Percentiles rank a stretch among this genome's conserved stretches.
phyloP scores from a whole-genome alignment of 2,113 vertebrate genomes.

The Nycticryphes semicollaris region DNA sequence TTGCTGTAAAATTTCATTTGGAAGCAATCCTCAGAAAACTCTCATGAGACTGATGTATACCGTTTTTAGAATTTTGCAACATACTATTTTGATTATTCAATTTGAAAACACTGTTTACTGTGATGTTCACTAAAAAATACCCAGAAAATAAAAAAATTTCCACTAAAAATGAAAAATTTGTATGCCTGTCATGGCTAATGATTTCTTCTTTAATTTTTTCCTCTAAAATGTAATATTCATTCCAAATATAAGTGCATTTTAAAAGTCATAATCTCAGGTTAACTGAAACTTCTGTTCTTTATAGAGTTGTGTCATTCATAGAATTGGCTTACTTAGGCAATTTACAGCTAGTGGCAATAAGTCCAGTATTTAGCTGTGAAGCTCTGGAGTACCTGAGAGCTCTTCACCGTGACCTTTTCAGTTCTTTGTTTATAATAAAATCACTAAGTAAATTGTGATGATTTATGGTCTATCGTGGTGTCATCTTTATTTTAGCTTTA shows the following conservation, averaged over 20 bases:
- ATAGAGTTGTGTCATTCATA: neutral
- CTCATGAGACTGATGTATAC: fast-evolving
- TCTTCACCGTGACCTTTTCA: neutral
- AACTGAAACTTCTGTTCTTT: neutral
- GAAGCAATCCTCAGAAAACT: neutral
- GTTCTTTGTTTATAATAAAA: neutral
- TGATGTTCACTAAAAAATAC: neutral
- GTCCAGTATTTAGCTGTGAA: neutral
- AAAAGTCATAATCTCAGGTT: neutral
- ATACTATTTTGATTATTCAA: neutral
- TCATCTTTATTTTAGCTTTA: neutral
- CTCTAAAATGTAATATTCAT: neutral
- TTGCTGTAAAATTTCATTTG: neutral
- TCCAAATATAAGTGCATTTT: neutral
- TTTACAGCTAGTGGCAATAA: neutral
- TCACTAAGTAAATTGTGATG: neutral
- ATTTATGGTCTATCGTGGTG: neutral
- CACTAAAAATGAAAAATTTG: neutral
- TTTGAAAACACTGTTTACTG: neutral
- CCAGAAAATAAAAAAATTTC: neutral
- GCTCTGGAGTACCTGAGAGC: neutral
- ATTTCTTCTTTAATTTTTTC: neutral
- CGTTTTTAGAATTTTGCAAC: neutral
- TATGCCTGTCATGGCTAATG: neutral
- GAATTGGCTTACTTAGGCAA: neutral